Conservation (phyloP, 2,888 invertebrate genomes). For the Octonoba sinensis region DNA sequence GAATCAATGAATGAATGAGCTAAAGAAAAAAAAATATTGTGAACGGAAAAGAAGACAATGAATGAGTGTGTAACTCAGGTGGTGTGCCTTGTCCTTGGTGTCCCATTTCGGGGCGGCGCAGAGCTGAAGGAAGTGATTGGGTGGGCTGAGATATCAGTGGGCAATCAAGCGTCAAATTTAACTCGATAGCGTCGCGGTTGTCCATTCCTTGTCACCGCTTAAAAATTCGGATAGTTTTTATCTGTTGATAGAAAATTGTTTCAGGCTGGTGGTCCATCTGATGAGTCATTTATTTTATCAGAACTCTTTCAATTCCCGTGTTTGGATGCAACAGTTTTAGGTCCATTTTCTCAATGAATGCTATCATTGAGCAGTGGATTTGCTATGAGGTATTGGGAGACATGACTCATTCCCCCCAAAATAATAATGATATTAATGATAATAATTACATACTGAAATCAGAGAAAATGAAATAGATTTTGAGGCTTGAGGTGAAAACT, state of each 20-base stretch:
- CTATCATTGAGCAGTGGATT: no score
- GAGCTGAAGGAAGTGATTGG: constrained; percentile 43
- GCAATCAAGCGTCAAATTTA: constrained; percentile 38
- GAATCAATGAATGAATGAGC: no score
- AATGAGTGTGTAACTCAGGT: constrained; percentile 60
- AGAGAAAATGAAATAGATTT: no score
- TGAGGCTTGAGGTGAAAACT: no score
- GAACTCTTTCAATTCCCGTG: background rate
- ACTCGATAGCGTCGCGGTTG: constrained; percentile 48
- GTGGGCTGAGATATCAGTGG: constrained; percentile 35
- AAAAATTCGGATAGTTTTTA: constrained; percentile 52
- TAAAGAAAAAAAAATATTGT: constrained; percentile 21
- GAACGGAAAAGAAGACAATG: constrained; percentile 42
- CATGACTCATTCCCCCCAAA: no score
- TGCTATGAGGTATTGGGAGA: no score
- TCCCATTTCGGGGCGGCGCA: constrained; percentile 58
- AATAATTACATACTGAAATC: no score
- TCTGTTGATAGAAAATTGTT: background rate
- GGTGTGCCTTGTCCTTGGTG: constrained; percentile 35
- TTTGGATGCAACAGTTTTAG: background rate
- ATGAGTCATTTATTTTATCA: constrained; percentile 15
- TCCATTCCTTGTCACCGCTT: constrained; percentile 46
- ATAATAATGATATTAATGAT: no score
- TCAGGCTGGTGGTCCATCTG: constrained; percentile 16
- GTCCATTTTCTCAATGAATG: no score